Conservation (phyloP, 23 tunicate species). For the Trididemnum clinides region DNA sequence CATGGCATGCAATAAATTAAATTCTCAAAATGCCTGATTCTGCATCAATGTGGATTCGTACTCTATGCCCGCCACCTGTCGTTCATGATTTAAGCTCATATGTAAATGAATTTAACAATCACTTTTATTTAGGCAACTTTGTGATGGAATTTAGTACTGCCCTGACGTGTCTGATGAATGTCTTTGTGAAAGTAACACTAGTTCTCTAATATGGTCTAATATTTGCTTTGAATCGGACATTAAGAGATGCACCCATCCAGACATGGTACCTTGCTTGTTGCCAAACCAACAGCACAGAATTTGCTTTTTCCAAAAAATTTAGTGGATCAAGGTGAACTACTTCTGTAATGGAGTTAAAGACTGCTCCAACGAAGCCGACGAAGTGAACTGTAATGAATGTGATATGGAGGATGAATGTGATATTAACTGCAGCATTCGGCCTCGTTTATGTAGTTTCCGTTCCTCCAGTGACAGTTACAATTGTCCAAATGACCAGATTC, state of each 20-base stretch:
- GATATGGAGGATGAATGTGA: conserved; percentile 89
- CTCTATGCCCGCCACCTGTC: too few relatives aligned
- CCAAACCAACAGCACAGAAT: background rate
- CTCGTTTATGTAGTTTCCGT: conserved; percentile 38
- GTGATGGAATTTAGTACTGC: conserved; percentile 77
- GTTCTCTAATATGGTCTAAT: conserved; percentile 32
- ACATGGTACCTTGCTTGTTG: conserved; percentile 63
- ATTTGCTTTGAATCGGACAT: conserved; percentile 18
- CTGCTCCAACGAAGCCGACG: conserved; percentile 77
- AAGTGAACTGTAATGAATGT: conserved; percentile 50
- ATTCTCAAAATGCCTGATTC: too few relatives aligned
- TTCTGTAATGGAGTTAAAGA: conserved; percentile 68
- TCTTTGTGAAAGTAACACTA: conserved; percentile 46
- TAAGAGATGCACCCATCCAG: conserved; percentile 18
- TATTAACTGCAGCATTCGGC: conserved; percentile 17
- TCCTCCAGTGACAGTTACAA: conserved; percentile 37
- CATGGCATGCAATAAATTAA: too few relatives aligned
- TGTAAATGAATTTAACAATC: too few relatives aligned
- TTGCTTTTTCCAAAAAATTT: background rate
- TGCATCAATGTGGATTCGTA: too few relatives aligned
- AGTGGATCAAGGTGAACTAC: conserved; percentile 36
- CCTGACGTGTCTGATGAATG: conserved; percentile 90
- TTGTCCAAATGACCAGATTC: conserved; percentile 36
- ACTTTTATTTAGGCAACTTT: conserved; percentile 63
- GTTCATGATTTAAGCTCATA: too few relatives aligned